Evolutionary conservation across 1,140 invertebrate genomes (phyloP).

Genomic region (Ectropis grisescens): DNA sequence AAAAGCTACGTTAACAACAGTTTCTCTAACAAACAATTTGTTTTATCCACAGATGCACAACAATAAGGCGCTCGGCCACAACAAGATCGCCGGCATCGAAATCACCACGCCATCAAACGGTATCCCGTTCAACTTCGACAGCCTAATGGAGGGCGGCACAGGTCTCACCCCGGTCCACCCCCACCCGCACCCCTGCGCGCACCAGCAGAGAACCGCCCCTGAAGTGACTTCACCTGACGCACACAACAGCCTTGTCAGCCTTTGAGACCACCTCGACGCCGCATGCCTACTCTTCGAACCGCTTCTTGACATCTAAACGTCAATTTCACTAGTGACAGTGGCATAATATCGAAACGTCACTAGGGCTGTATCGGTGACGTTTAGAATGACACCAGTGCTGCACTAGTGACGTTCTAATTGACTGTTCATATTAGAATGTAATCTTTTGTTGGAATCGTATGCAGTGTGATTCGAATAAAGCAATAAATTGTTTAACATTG

Average conservation of each 20-base stretch:
- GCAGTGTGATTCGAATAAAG: too few species aligned
- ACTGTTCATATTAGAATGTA: too few species aligned
- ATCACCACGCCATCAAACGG: constrained; percentile 91
- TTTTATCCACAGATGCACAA: constrained; percentile 58
- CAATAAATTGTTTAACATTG: too few species aligned
- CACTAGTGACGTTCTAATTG: too few species aligned
- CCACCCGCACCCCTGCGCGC: constrained; percentile 71
- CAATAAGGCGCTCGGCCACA: constrained; percentile 52
- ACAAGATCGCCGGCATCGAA: constrained; percentile 81
- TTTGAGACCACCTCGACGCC: constrained; percentile 28
- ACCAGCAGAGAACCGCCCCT: constrained; percentile 44
- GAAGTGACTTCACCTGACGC: constrained; percentile 52
- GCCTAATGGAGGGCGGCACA: constrained; percentile 92
- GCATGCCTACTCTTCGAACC: constrained; percentile 16
- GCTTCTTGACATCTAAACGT: too few species aligned
- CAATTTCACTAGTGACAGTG: too few species aligned
- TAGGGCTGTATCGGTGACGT: too few species aligned
- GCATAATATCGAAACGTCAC: too few species aligned
- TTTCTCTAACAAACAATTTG: too few species aligned
- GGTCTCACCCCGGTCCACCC: constrained; percentile 87
- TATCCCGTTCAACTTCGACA: constrained; percentile 91
- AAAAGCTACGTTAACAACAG: too few species aligned
- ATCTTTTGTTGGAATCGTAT: too few species aligned
- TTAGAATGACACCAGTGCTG: too few species aligned
- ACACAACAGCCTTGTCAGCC: constrained; percentile 49